Evolutionary conservation across 2,113 vertebrate genomes (phyloP), one percentile per base, ranked within the genome.

Genomic region (Hippoglossus stenolepis): DNA sequence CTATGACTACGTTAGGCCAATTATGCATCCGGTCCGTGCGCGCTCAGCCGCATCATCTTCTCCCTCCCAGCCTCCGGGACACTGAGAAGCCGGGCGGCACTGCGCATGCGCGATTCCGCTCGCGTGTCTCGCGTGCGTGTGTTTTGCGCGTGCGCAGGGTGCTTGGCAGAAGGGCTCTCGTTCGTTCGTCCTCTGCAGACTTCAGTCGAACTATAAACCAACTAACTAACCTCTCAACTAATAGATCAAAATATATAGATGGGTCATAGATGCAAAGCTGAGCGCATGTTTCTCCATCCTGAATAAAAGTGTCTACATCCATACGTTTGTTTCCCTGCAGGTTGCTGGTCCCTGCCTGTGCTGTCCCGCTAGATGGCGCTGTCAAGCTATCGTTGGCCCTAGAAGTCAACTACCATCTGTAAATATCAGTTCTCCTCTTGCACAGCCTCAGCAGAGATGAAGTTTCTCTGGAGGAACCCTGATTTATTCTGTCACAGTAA

Each of bases 41-140:
- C 85, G 87, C 87, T 86, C 83, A 86, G 82, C 76, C 72, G 53
- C 91, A 81, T 89, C 91, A 79, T 90, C 89, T 73, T 86, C 84
- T 77, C 17, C 86, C 84, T 77, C 17, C 35, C 85, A 73, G 79
- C 79, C 89, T 86, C 73, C 87, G 45, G 65, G 71, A 80, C 75
- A 13, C 60, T 21, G 71, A 85, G 70, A 65, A 83, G 84, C 72
- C 75, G 11, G 72, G 17, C 11, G 56, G 40, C 40, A 60, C 6
- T 91, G 90, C 93, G 93, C 93, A 92, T 93, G 93, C 91, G 92
- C 0, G 12, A 5, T 69, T 20, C 35, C 24, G 3, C 20, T 23
- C 21, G 5, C 24, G 2, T 2, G 60, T 57, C 15, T 28, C 23
- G 59, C 51, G 61, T 20, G 38, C 35, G 45, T 6, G 20, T 14